These are phyloP conservation scores for Agapostemon virescens DNA, from an alignment of 2,888 invertebrate species.

Conservation along the genomic window DNA sequence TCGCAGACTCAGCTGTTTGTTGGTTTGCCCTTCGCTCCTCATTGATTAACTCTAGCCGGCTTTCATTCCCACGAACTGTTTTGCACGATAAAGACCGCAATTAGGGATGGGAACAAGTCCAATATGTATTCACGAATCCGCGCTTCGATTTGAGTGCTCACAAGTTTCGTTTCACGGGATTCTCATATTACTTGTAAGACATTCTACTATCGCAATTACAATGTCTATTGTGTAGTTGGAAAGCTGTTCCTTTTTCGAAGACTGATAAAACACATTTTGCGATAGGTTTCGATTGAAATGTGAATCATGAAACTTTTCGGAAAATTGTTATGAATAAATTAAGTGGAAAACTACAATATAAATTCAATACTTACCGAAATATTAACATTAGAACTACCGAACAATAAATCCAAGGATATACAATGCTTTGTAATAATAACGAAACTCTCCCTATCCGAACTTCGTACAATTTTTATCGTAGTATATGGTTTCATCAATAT, in stretches of 20 bases:
- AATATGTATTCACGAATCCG: constrained; percentile 9
- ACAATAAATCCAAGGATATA: no score
- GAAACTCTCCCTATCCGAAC: no score
- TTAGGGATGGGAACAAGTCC: constrained; percentile 5
- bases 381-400: no score
- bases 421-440: no score
- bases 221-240: background rate
- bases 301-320: no score
- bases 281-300: no score
- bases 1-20: constrained; percentile 11
- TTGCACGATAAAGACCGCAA: background rate
- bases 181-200: background rate
- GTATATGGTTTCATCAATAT: no score
- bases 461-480: no score
- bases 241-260: background rate
- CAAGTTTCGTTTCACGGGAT: background rate
- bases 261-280: no score
- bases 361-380: no score
- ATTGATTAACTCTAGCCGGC: constrained; percentile 34
- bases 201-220: background rate
- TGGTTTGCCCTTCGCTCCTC: constrained; percentile 13
- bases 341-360: no score
- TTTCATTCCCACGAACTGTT: constrained; percentile 38
- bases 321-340: no score
- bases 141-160: background rate